These are phyloP conservation scores for Leptopilina myrica DNA, from an alignment of 2,888 invertebrate genomes.

Conservation along the genomic window DNA sequence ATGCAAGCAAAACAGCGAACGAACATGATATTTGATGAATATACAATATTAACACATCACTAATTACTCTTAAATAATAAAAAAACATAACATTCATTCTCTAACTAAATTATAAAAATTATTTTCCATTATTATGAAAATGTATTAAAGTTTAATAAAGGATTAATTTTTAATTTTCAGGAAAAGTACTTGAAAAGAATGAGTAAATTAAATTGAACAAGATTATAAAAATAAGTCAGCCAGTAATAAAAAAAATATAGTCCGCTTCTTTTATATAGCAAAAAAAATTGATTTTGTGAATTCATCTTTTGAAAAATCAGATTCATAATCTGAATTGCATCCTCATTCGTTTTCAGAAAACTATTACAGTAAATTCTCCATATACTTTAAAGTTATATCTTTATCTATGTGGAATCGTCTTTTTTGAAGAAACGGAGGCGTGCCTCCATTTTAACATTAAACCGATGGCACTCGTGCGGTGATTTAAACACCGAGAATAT, in stretches of 20 bases:
- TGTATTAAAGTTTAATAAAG: no score
- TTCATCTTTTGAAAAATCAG: neutral
- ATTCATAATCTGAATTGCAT: neutral
- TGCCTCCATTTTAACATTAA: conserved; percentile 28
- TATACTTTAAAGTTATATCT: conserved; percentile 7
- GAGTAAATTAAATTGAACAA: no score
- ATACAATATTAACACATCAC: neutral
- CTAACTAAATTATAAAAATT: no score
- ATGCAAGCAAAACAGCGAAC: conserved; percentile 10
- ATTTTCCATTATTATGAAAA: no score
- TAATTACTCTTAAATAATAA: neutral
- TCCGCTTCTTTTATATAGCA: neutral
- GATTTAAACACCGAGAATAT: conserved; percentile 60
- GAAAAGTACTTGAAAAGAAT: neutral
- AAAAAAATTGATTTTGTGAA: neutral
- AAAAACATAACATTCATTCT: neutral
- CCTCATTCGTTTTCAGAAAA: conserved; percentile 1
- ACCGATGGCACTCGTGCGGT: conserved; percentile 44
- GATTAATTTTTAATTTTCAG: neutral
- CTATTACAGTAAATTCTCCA: conserved; percentile 8
- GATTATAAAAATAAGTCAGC: neutral
- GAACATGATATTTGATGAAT: conserved; percentile 16
- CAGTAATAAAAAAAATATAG: neutral
- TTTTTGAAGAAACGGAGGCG: conserved; percentile 18
- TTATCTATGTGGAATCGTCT: neutral